These are phyloP conservation scores for Drosophila colorata DNA, from an alignment of 2,888 invertebrate genomes.

Conservation along the genomic window DNA sequence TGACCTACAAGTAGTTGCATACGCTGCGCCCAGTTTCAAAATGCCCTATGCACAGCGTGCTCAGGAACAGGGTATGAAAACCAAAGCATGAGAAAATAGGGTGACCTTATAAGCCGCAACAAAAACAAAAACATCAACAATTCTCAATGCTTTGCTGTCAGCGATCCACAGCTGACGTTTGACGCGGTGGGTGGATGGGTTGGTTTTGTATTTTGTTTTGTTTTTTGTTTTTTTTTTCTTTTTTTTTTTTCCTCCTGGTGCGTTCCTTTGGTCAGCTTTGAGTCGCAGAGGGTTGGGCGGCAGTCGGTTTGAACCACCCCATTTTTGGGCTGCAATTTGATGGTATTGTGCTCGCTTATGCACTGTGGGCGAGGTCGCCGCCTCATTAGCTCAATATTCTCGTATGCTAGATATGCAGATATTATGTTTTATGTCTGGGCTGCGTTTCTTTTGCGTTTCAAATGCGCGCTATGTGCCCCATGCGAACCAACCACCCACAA, in stretches of 20 bases:
- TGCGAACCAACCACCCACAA: conserved; percentile 53
- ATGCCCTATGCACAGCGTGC: not conserved
- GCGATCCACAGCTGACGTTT: conserved; percentile 29
- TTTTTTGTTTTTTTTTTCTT: not conserved
- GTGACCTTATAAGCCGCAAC: conserved; percentile 60
- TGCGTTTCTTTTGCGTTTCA: conserved; percentile 8
- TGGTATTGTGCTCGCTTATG: conserved; percentile 23
- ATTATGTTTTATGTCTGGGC: conserved; percentile 27
- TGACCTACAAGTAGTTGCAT: not conserved
- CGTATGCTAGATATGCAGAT: conserved; percentile 44
- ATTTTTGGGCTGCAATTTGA: conserved; percentile 25
- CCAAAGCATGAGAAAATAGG: conserved; percentile 39
- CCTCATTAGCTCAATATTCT: conserved; percentile 59
- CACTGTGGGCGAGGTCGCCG: conserved; percentile 61
- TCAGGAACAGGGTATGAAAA: conserved; percentile 9
- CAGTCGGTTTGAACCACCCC: conserved; percentile 26
- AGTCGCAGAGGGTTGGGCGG: conserved; percentile 15
- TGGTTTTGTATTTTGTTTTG: conserved; percentile 14
- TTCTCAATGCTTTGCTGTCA: conserved; percentile 21
- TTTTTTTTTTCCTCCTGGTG: not conserved
- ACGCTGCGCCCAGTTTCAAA: too few species aligned
- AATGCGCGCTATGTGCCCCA: not conserved
- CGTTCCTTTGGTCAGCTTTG: conserved; percentile 44
- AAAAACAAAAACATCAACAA: conserved; percentile 16
- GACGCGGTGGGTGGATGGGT: conserved; percentile 22